Evolutionary conservation across 2,797 vertebrate species (phyloP).

Genomic region (Sciaenops ocellatus): DNA sequence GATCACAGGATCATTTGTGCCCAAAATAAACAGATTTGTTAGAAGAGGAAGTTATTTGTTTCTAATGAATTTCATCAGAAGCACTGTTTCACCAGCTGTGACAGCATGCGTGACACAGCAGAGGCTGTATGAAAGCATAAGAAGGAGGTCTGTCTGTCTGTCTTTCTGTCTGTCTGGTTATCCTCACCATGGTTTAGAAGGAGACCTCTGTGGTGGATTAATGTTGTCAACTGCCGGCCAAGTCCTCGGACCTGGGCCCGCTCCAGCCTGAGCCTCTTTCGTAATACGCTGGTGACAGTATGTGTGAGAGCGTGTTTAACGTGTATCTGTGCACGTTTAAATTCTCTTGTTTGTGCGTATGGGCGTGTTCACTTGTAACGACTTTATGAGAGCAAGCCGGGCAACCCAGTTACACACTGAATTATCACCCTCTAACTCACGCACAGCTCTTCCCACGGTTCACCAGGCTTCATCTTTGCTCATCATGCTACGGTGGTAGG

Average conservation of each 20-base stretch:
- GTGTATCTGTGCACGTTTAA: not conserved
- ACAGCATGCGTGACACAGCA: not conserved
- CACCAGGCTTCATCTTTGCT: constrained; percentile 42
- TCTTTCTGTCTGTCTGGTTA: constrained; percentile 16
- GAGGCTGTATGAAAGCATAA: constrained; percentile 13
- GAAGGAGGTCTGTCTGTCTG: constrained; percentile 36
- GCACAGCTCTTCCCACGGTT: constrained; percentile 28
- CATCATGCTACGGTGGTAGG: constrained; percentile 35
- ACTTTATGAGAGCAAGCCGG: constrained; percentile 18
- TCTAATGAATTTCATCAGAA: not conserved
- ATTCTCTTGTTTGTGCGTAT: constrained; percentile 13
- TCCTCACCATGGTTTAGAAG: constrained; percentile 45
- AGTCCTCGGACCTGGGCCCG: constrained; percentile 38
- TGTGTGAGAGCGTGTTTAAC: constrained; percentile 8
- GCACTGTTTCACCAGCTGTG: not conserved
- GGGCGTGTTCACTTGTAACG: constrained; percentile 16
- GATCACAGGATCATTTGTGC: no score
- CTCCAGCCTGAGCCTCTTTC: constrained; percentile 45
- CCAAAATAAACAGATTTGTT: not conserved
- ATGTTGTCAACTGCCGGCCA: constrained; percentile 34
- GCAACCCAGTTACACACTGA: constrained; percentile 42
- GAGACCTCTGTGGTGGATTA: constrained; percentile 55
- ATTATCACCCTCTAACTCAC: constrained; percentile 7
- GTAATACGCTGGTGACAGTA: constrained; percentile 1
- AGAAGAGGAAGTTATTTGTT: not conserved